A percentile compares a stretch with the other conserved stretches of the same genome.
These are phyloP conservation scores for Tetramorium bicarinatum DNA, from an alignment of 2,888 invertebrate species.

Conservation along the genomic window DNA sequence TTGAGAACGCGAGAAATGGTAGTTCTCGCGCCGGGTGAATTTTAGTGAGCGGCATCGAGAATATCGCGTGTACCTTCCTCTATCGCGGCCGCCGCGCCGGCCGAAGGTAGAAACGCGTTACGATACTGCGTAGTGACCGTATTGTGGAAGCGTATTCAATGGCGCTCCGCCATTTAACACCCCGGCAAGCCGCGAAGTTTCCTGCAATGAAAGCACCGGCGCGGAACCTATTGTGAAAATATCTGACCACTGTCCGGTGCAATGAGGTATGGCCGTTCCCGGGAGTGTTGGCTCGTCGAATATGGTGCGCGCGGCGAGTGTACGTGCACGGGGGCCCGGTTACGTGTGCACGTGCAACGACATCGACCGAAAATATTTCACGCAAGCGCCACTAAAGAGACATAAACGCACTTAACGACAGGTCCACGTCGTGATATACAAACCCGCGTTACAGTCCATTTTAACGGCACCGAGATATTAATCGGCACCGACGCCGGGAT, in stretches of 20 bases:
- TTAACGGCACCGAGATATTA: constrained; percentile 62
- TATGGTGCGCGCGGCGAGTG: constrained; percentile 60
- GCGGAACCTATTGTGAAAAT: constrained; percentile 85
- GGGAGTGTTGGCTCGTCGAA: constrained; percentile 68
- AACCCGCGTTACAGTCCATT: constrained; percentile 59
- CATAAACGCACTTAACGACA: constrained; percentile 74
- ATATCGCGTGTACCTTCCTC: constrained; percentile 58
- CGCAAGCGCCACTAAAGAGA: constrained; percentile 69
- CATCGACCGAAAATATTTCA: constrained; percentile 73
- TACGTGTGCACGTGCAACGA: constrained; percentile 54
- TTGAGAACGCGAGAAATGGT: constrained; percentile 7
- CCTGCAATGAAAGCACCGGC: constrained; percentile 83
- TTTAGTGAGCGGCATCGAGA: constrained; percentile 45
- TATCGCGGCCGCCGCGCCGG: constrained; percentile 59
- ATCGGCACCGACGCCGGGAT: constrained; percentile 40
- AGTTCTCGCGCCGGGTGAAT: constrained; percentile 42
- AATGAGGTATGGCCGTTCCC: constrained; percentile 80
- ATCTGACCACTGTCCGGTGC: constrained; percentile 85
- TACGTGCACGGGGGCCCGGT: constrained; percentile 30
- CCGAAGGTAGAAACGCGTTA: constrained; percentile 75
- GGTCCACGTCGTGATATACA: constrained; percentile 67
- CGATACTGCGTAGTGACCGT: constrained; percentile 80
- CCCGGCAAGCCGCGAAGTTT: constrained; percentile 83
- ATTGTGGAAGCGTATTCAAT: constrained; percentile 83
- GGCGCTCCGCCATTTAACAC: constrained; percentile 83